Evolutionary conservation across 2,888 invertebrate species (phyloP).

Genomic region (Lydus trimaculatus): DNA sequence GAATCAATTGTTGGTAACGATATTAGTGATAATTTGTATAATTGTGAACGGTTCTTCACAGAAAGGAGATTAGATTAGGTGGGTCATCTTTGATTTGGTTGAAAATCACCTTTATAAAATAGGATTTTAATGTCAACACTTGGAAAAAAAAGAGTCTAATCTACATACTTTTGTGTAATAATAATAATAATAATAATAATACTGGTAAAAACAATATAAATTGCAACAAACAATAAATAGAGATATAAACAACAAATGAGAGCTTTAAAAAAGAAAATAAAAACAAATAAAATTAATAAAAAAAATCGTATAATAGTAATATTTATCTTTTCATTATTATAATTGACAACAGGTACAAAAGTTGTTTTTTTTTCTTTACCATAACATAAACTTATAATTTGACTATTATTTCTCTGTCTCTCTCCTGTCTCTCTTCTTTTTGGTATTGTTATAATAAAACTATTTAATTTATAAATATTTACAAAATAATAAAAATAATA

Average conservation of each 20-base stretch:
- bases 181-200: background rate
- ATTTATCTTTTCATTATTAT: background rate
- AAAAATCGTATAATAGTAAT: background rate
- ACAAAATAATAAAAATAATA: background rate
- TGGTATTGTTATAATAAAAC: background rate
- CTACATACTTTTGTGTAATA: background rate
- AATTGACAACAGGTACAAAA: conserved; percentile 9
- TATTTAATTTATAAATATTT: background rate
- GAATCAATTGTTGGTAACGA: background rate
- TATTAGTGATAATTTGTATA: background rate
- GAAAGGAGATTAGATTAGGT: background rate
- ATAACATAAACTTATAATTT: background rate
- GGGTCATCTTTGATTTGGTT: background rate
- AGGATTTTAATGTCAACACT: background rate
- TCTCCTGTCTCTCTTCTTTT: too few species aligned
- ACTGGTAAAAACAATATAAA: background rate
- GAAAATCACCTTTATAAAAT: background rate
- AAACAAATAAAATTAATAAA: background rate
- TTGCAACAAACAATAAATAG: background rate
- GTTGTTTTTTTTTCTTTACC: background rate
- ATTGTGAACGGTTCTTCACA: background rate
- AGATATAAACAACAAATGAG: background rate
- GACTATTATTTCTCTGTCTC: background rate
- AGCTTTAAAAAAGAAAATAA: background rate
- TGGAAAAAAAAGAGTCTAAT: background rate